Evolutionary conservation across 2,888 invertebrate species (phyloP).

Genomic region (Cryptocephalus primarius): DNA sequence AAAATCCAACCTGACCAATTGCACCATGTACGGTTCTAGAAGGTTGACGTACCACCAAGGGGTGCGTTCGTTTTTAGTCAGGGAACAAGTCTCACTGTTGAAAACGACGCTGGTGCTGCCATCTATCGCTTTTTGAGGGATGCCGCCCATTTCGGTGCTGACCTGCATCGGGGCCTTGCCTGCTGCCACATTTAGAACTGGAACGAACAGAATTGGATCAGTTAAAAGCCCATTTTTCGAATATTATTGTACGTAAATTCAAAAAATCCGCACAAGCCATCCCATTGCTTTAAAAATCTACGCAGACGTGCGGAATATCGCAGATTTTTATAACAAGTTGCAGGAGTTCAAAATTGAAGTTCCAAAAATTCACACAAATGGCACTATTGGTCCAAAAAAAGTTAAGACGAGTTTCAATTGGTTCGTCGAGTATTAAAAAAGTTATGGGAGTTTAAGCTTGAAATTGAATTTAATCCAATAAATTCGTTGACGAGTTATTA

Average conservation of each 20-base stretch:
- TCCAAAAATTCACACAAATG: too few relatives aligned
- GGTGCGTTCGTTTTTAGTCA: slow-evolving; percentile 70
- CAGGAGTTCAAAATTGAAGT: too few relatives aligned
- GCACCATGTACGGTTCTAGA: slow-evolving; percentile 90
- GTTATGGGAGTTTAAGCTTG: too few relatives aligned
- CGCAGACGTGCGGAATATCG: too few relatives aligned
- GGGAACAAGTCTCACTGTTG: slow-evolving; percentile 74
- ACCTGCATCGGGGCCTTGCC: slow-evolving; percentile 94
- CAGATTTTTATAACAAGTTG: too few relatives aligned
- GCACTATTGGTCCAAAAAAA: too few relatives aligned
- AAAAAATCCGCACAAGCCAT: neutral
- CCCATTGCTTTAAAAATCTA: too few relatives aligned
- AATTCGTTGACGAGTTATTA: too few relatives aligned
- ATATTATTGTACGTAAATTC: neutral
- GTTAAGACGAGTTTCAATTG: too few relatives aligned
- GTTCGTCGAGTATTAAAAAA: too few relatives aligned
- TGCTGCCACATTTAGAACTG: slow-evolving; percentile 87
- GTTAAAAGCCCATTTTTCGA: neutral
- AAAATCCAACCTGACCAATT: slow-evolving; percentile 80
- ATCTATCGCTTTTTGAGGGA: slow-evolving; percentile 84
- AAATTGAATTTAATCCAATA: too few relatives aligned
- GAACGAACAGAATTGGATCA: slow-evolving; percentile 20
- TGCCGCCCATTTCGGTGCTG: slow-evolving; percentile 70
- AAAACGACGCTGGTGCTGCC: slow-evolving; percentile 79
- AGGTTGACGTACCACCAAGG: slow-evolving; percentile 96